Evolutionary conservation across 2,888 invertebrate species (phyloP), one percentile per base, ranked within the genome.

Genomic region (Pediacus dermestoides): DNA sequence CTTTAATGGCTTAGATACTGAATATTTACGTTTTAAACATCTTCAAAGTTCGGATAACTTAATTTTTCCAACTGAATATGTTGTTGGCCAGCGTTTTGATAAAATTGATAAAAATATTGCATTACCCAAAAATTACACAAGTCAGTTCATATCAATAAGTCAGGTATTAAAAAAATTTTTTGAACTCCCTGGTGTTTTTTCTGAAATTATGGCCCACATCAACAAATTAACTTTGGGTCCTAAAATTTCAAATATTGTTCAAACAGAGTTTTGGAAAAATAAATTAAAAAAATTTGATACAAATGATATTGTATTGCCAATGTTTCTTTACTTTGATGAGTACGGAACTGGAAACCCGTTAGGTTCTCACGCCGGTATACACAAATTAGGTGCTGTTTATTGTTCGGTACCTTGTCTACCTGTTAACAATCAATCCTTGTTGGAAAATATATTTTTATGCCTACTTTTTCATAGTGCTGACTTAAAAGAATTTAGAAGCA

Each of bases 371-470:
- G 23, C 46, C 9, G 50, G 49, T 2, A 26, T 34, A 16, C 38
- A 51, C 21, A 55, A 56, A 36, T 21, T 55, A 8, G 53, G 52
- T 10, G 52, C 44, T 3, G 40, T 46, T 11, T 53, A 53, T 41
- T 42, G 34, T 10, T 37, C 39, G 2, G 4, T 54, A 2, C 36
- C 48, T 9, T 48, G 39, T 31, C 25, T 54, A 2, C 50, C 49
- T 7, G 34, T 30, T 2, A 23, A 48, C 12, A 42, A 34, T 23
- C 33, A 33, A 8, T 48, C 48, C 0, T 25, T 34, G 15, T 38
- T 48, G 18, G 42, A 50, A 34, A 52, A 49, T 35, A 48, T 46
- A 6, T 49, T 52, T 36, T 30, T 55, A 12, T 35, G 35, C 2
- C 22, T 42, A 6, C 18, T 52, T 9, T 50, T 50, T 35, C 35